Evolutionary conservation across 1,140 invertebrate genomes (phyloP).

Genomic region (Hycleus phaleratus): DNA sequence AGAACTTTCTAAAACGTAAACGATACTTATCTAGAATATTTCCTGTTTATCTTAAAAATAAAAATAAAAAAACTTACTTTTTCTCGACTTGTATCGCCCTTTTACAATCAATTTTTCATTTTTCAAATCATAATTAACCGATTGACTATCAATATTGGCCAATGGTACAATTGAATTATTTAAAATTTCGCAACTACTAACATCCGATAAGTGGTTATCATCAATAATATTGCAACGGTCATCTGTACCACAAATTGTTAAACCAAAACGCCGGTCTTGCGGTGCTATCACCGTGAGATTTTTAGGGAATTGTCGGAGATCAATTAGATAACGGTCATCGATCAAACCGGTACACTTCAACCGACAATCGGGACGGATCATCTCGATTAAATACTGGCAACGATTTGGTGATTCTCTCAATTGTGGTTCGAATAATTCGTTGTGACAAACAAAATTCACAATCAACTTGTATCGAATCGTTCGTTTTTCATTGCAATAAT

Average conservation of each 20-base stretch:
- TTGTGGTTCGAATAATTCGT: no score
- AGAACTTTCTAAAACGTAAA: no score
- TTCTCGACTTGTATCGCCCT: neutral
- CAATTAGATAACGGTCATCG: neutral
- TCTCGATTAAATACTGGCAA: neutral
- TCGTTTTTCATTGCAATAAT: no score
- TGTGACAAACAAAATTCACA: no score
- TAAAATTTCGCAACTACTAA: neutral
- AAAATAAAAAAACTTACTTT: neutral
- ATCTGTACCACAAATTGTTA: constrained; percentile 6
- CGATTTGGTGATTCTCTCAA: no score
- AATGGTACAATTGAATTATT: neutral
- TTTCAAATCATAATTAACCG: neutral
- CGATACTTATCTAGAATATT: no score
- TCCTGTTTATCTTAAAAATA: no score
- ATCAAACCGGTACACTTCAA: constrained; percentile 2
- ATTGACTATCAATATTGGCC: neutral
- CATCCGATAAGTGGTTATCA: no score
- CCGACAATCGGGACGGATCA: neutral
- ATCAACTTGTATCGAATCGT: no score
- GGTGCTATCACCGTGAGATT: neutral
- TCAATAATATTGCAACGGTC: neutral
- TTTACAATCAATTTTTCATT: neutral
- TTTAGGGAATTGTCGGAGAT: neutral
- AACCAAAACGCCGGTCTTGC: neutral